Evolutionary conservation across 2,113 vertebrate genomes (phyloP).

Genomic region (Trachemys scripta): DNA sequence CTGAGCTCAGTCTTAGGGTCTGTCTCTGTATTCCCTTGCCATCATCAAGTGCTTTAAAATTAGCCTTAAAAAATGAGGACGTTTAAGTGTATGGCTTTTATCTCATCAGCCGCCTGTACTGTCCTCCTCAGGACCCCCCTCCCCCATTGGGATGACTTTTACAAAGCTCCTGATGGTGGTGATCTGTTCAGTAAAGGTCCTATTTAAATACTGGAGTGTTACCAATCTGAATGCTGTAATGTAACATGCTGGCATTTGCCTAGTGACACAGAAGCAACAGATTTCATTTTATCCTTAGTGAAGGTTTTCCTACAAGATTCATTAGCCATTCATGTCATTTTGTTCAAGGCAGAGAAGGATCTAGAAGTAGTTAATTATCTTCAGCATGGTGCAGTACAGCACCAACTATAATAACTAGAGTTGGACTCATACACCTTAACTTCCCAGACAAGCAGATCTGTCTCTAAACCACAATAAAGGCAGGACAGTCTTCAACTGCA

Average conservation of each 20-base stretch:
- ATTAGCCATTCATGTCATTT: not conserved
- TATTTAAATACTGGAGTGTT: slow-evolving; percentile 56
- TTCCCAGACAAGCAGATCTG: not conserved
- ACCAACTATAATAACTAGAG: not conserved
- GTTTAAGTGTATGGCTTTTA: slow-evolving; percentile 8
- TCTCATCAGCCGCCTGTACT: slow-evolving; percentile 2
- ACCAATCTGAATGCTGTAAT: not conserved
- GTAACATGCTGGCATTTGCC: not conserved
- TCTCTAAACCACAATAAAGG: not conserved
- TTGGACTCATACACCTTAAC: accelerated
- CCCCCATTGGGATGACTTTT: not conserved
- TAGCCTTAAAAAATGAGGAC: slow-evolving; percentile 31
- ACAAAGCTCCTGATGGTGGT: not conserved
- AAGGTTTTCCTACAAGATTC: slow-evolving; percentile 14
- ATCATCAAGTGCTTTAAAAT: not conserved
- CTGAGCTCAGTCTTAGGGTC: not conserved
- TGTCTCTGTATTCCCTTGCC: not conserved
- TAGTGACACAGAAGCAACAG: not conserved
- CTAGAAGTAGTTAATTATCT: not conserved
- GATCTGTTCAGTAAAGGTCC: slow-evolving; percentile 32
- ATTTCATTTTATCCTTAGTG: slow-evolving; percentile 29
- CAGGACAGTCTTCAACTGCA: not conserved
- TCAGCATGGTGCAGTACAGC: not conserved
- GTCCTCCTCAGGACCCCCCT: slow-evolving; percentile 21
- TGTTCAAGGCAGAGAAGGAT: not conserved